Conservation (phyloP, 2,113 vertebrate species). For the Speoplatyrhinus poulsoni region DNA sequence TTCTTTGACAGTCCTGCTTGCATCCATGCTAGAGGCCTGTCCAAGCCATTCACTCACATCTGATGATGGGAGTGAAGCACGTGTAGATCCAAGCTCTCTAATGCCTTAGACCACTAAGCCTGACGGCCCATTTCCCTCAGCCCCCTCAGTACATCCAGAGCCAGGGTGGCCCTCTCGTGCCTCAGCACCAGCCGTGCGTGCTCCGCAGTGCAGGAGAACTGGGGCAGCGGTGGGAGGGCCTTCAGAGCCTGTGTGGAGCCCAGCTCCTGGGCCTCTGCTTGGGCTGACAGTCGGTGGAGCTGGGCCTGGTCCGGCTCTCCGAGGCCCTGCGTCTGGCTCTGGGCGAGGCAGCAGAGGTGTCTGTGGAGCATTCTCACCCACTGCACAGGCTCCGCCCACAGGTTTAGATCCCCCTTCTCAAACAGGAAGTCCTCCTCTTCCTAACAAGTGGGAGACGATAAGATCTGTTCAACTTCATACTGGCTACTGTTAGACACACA, state of each 20-base stretch:
- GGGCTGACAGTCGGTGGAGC: conserved; percentile 59
- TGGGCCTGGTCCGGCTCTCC: conserved; percentile 27
- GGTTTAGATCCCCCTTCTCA: conserved; percentile 90
- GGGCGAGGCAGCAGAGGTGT: conserved; percentile 74
- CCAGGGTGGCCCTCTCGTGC: conserved; percentile 74
- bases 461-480: background rate
- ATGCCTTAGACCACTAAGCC: too few species aligned
- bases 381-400: conserved; percentile 90
- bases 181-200: conserved; percentile 79
- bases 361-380: conserved; percentile 78
- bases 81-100: too few species aligned
- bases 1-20: too few species aligned
- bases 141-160: conserved; percentile 72
- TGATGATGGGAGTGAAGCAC: too few species aligned
- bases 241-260: conserved; percentile 58
- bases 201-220: conserved; percentile 83
- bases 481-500: too few species aligned
- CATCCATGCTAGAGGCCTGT: too few species aligned
- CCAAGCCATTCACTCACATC: too few species aligned
- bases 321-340: conserved; percentile 4
- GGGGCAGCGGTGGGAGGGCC: conserved; percentile 78
- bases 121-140: conserved; percentile 21
- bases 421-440: conserved; percentile 90
- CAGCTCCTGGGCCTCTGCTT: conserved; percentile 56
- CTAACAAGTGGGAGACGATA: conserved; percentile 60